Evolutionary conservation across 1,140 invertebrate species (phyloP), one percentile per base, ranked within the genome.

Genomic region (Ips nitidus): DNA sequence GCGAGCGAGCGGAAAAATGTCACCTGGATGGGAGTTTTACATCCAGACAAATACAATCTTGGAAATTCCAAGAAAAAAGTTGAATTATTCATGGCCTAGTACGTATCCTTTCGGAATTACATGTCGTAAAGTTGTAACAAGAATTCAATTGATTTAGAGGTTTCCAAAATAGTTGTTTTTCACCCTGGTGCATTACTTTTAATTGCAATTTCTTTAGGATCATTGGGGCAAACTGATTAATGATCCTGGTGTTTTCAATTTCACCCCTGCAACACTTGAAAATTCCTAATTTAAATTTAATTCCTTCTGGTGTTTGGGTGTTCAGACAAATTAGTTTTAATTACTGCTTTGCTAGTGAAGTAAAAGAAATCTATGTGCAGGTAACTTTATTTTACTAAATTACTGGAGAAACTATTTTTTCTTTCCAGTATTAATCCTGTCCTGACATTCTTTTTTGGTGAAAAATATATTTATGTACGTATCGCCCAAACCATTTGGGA

Each of bases 201-300:
- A 52, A 22, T 63, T 52, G 40, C 61, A 63, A 63, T 63, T 63
- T 52, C 61, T 52, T 63, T 63, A 63, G 42, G 7, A 6, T 60
- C 47, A 63, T 38, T 52, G 37, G 38, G 61, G 52, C 61, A 63
- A 22, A 52, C 52, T 63, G 61, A 63, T 52, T 63, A 63, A 63
- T 63, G 61, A 63, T 63, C 37, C 40, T 52, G 61, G 45, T 63
- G 52, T 63, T 63, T 63, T 63, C 45, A 50, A 63, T 50, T 22
- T 22, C 22, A 22, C 61, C 61, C 61, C 52, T 52, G 52, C 45
- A 63, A 63, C 50, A 63, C 61, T 37, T 22, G 61, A 63, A 63
- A 63, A 45, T 63, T 63, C 61, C 61, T 63, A 63, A 63, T 63
- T 63, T 52, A 63, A 63, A 63, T 63, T 63, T 63, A 63, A 63